phyloP scores from a whole-genome alignment of 2,888 invertebrate genomes.

The Spilosoma lubricipeda region DNA sequence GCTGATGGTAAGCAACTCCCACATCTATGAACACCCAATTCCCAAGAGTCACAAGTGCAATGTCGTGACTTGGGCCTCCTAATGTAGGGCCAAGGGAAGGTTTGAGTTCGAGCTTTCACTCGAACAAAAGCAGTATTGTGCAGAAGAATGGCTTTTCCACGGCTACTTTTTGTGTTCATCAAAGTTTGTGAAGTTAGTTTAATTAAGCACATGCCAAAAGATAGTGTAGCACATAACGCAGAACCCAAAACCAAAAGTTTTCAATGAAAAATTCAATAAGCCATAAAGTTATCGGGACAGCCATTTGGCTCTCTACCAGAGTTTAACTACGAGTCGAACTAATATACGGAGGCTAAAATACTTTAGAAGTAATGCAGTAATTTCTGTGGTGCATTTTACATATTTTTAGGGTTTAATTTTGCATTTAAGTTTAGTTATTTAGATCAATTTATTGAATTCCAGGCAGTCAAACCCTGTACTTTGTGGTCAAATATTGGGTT shows the following conservation, averaged over 20 bases:
- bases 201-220: background rate
- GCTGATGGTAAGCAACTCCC: too few relatives aligned
- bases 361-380: background rate
- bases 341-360: constrained; percentile 25
- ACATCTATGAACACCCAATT: too few relatives aligned
- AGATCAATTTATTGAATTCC: too few relatives aligned
- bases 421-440: background rate
- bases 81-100: too few relatives aligned
- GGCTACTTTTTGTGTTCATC: background rate
- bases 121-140: too few relatives aligned
- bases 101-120: background rate
- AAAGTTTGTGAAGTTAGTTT: background rate
- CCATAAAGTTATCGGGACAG: constrained; percentile 25
- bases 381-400: constrained; percentile 1
- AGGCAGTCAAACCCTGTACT: too few relatives aligned
- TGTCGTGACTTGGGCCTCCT: too few relatives aligned
- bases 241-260: background rate
- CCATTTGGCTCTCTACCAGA: constrained; percentile 45
- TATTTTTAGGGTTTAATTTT: background rate
- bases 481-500: too few relatives aligned
- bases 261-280: constrained; percentile 26
- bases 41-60: too few relatives aligned
- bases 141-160: background rate
- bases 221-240: background rate
- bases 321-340: constrained; percentile 35